Percentiles rank a stretch among this genome's conserved stretches.
Conservation (phyloP, 2,888 invertebrate species). For the Bellardia bayeri region DNA sequence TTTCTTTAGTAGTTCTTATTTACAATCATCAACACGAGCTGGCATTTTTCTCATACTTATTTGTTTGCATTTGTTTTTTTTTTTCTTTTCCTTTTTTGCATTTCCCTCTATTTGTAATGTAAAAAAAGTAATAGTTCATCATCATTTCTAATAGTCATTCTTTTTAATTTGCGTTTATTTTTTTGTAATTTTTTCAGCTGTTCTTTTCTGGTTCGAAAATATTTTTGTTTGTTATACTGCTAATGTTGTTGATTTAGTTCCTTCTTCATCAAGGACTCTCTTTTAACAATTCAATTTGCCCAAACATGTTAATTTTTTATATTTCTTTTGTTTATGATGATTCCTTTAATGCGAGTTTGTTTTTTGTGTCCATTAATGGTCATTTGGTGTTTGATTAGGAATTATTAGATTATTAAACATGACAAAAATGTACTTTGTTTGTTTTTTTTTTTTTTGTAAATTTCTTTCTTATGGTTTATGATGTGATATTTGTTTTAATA, state of each 20-base stretch:
- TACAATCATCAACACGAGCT: conserved; percentile 13
- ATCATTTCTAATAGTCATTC: conserved; percentile 44
- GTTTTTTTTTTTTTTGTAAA: no score
- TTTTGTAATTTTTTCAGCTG: not conserved
- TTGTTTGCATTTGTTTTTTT: no score
- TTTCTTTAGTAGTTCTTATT: conserved; percentile 3
- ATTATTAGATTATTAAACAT: conserved; percentile 39
- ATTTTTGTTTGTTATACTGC: conserved; percentile 7
- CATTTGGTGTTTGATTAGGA: conserved; percentile 17
- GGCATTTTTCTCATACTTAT: not conserved
- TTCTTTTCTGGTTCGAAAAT: not conserved
- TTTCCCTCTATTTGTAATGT: not conserved
- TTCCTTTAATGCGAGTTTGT: not conserved
- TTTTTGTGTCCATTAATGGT: not conserved
- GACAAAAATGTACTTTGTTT: not conserved
- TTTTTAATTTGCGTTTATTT: conserved; percentile 47
- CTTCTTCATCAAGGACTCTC: conserved; percentile 10
- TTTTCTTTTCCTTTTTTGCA: not conserved
- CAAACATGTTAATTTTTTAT: conserved; percentile 27
- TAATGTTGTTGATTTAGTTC: conserved; percentile 45
- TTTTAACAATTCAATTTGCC: conserved; percentile 44
- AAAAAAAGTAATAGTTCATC: conserved; percentile 27
- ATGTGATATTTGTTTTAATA: not conserved
- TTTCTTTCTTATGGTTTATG: not conserved
- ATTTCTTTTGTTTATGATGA: not conserved